Evolutionary conservation across 2,888 invertebrate genomes (phyloP), one percentile per base, ranked within the genome.

Genomic region (Aspidiotus rigidus): DNA sequence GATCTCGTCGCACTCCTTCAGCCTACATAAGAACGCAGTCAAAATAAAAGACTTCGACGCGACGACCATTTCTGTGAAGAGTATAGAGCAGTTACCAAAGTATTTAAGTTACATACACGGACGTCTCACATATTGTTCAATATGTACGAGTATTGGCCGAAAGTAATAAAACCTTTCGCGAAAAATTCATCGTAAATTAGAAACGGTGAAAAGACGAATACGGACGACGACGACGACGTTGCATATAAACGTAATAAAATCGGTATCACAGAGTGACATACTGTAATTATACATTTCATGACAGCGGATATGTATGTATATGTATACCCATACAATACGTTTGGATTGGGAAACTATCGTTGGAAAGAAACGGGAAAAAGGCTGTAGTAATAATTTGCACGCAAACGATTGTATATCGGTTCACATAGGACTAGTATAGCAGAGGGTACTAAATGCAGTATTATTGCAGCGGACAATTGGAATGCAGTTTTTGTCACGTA

Each of bases 401-500:
- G 40, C 57, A 64, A 42, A 49, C 56, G 57, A 57, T 66, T 42
- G 59, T 56, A 42, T 59, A 28, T 28, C 28, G 28, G 28, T 28
- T 28, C 28, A 28, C 28, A 28, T 28, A 28, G 28, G 28, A 28
- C 28, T 28, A 28, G 5, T 5, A 44, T 57, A 66, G 57, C 28
- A 66, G 55, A 17, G 59, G 57, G 59, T 57, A 66, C 66, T 66
- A 66, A 66, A 66, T 66, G 66, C 66, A 66, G 66, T 66, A 66
- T 66, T 66, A 59, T 66, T 66, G 66, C 57, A 66, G 57, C 44
- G 44, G 57, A 66, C 49, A 44, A 42, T 16, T 42, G 66, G 66
- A 66, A 66, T 66, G 66, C 66, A 66, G 66, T 66, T 66, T 66
- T 66, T 66, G 66, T 66, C 66, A 66, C 66, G 66, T 66, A 66